phyloP scores from a whole-genome alignment of 1,140 invertebrate genomes.

The Planococcus citri region DNA sequence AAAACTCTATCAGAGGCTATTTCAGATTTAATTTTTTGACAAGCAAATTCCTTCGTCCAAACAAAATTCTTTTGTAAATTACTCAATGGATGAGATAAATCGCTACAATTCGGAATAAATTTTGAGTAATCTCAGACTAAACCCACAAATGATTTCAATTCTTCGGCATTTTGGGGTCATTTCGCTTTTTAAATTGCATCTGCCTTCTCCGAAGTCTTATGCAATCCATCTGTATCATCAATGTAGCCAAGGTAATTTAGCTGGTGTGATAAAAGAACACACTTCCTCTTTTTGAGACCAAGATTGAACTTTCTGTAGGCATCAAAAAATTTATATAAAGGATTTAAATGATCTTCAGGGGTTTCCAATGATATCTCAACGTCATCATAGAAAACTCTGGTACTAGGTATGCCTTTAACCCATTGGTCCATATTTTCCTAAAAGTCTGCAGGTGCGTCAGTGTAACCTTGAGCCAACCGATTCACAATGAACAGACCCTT shows the following conservation, averaged over 20 bases:
- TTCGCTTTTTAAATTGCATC: conserved; percentile 31
- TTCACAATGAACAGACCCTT: too few species aligned
- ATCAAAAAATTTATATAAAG: conserved; percentile 13
- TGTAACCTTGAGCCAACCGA: too few species aligned
- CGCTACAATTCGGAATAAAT: conserved; percentile 21
- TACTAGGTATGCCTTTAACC: too few species aligned
- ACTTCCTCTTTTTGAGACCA: background rate
- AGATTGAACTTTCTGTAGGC: background rate
- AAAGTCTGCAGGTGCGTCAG: too few species aligned
- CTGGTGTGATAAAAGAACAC: background rate
- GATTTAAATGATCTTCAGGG: background rate
- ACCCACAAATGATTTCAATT: conserved; percentile 22
- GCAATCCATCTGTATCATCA: background rate
- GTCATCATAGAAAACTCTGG: too few species aligned
- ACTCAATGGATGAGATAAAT: conserved; percentile 12
- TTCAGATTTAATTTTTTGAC: conserved; percentile 22
- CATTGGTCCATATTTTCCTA: too few species aligned
- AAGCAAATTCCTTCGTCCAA: conserved; percentile 23
- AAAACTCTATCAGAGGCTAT: conserved; percentile 24
- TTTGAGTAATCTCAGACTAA: conserved; percentile 21
- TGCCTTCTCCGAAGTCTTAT: conserved; percentile 29
- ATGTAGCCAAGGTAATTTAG: conserved; percentile 7
- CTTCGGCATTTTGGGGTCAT: conserved; percentile 29
- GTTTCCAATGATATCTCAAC: too few species aligned
- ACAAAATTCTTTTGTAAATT: conserved; percentile 1